These are phyloP conservation scores for Ceratitis capitata DNA, from an alignment of 1,140 invertebrate species.

Conservation along the genomic window DNA sequence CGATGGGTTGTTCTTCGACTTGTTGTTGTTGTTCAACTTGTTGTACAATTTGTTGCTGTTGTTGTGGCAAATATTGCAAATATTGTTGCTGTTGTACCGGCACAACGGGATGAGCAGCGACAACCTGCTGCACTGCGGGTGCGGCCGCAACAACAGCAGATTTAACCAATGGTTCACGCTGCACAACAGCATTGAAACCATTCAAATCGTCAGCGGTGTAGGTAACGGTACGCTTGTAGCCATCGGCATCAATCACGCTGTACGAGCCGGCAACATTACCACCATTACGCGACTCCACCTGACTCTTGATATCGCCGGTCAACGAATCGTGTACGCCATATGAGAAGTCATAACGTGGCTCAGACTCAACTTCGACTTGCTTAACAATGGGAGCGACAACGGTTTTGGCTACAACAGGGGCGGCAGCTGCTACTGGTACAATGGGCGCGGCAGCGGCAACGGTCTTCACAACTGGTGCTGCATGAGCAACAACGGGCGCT, in stretches of 20 bases:
- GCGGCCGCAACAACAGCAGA: conserved; percentile 46
- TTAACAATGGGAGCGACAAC: conserved; percentile 48
- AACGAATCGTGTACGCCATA: conserved; percentile 68
- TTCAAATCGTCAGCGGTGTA: conserved; percentile 69
- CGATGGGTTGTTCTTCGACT: conserved; percentile 35
- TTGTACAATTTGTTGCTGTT: conserved; percentile 49
- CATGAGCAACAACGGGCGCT: conserved; percentile 40
- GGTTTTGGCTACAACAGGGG: conserved; percentile 18
- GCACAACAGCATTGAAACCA: conserved; percentile 68
- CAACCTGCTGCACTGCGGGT: conserved; percentile 38
- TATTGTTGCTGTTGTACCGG: conserved; percentile 48
- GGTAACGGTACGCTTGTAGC: conserved; percentile 68
- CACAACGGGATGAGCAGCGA: neutral
- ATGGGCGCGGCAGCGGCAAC: conserved; percentile 1
- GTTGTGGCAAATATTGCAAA: conserved; percentile 43
- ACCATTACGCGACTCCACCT: conserved; percentile 69
- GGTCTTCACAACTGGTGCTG: conserved; percentile 22
- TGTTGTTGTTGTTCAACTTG: conserved; percentile 51
- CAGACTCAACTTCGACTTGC: conserved; percentile 53
- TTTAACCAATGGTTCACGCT: conserved; percentile 62
- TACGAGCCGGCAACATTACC: conserved; percentile 69
- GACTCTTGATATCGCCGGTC: conserved; percentile 71
- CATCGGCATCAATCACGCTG: conserved; percentile 70
- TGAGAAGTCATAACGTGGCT: conserved; percentile 67
- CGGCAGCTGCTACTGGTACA: neutral